Evolutionary conservation across 2,888 invertebrate genomes (phyloP).

Genomic region (Lasiommata megera): DNA sequence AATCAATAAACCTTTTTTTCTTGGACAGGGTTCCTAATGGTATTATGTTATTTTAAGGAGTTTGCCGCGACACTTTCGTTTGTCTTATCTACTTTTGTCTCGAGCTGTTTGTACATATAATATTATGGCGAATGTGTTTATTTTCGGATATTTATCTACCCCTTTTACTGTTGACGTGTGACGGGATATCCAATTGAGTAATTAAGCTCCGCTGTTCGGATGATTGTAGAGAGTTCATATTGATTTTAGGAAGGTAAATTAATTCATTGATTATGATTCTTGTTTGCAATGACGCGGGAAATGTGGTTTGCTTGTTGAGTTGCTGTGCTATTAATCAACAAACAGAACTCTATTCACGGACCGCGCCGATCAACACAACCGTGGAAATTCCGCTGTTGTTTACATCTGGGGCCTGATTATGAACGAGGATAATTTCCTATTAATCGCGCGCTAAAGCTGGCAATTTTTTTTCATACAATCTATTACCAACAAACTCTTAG

Average conservation of each 20-base stretch:
- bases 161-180: neutral
- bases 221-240: constrained; percentile 1
- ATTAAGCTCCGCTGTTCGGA: neutral
- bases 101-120: neutral
- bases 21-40: constrained; percentile 61
- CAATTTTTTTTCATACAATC: too few relatives aligned
- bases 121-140: too few relatives aligned
- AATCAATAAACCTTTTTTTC: constrained; percentile 60
- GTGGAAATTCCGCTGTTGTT: constrained; percentile 32
- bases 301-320: constrained; percentile 34
- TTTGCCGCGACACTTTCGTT: neutral
- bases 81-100: constrained; percentile 5
- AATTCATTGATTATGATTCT: constrained; percentile 29
- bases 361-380: constrained; percentile 33
- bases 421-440: constrained; percentile 12
- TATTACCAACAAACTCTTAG: too few relatives aligned
- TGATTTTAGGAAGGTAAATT: constrained; percentile 18
- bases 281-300: constrained; percentile 34
- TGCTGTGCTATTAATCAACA: constrained; percentile 40
- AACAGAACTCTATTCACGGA: constrained; percentile 34
- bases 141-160: neutral
- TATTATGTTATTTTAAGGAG: constrained; percentile 59
- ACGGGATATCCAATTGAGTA: neutral
- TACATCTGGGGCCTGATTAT: constrained; percentile 21
- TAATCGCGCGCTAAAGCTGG: neutral